A percentile compares a stretch with the other conserved stretches of the same genome.
These are phyloP conservation scores for Haliclona indistincta DNA, from an alignment of 37 sponge, comb jelly and placozoan genomes.

Conservation along the genomic window DNA sequence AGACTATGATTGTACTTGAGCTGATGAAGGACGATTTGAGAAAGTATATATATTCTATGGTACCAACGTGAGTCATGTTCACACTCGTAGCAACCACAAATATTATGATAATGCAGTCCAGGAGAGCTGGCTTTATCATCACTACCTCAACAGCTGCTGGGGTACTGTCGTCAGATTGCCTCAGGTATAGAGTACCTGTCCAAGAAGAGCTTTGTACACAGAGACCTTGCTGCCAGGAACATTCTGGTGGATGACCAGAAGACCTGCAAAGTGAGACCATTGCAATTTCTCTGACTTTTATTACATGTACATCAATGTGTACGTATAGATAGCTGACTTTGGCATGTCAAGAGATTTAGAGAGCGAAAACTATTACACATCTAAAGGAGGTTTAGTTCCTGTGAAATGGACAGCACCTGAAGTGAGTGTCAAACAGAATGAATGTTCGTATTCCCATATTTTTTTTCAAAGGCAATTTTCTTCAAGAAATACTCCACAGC, in stretches of 20 bases:
- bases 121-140: slow-evolving; percentile 3
- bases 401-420: slow-evolving; percentile 77
- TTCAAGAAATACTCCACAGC: not conserved
- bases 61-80: not conserved
- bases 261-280: too few relatives aligned
- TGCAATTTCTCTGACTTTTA: too few relatives aligned
- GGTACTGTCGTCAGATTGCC: slow-evolving; percentile 55
- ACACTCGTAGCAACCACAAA: not conserved
- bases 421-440: too few relatives aligned
- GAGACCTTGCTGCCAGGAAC: slow-evolving; percentile 77
- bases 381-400: slow-evolving; percentile 37
- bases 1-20: slow-evolving; percentile 65
- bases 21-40: slow-evolving; percentile 51
- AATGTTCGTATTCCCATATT: too few relatives aligned
- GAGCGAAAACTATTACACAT: slow-evolving; percentile 40
- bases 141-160: slow-evolving; percentile 1
- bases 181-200: slow-evolving; percentile 66
- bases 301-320: too few relatives aligned
- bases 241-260: too few relatives aligned
- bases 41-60: slow-evolving; percentile 17
- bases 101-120: not conserved
- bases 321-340: slow-evolving; percentile 64
- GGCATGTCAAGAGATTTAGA: slow-evolving; percentile 54
- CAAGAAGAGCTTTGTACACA: slow-evolving; percentile 59
- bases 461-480: not conserved